phyloP scores from a whole-genome alignment of 2,888 invertebrate species.

The Tenthredo livida region DNA sequence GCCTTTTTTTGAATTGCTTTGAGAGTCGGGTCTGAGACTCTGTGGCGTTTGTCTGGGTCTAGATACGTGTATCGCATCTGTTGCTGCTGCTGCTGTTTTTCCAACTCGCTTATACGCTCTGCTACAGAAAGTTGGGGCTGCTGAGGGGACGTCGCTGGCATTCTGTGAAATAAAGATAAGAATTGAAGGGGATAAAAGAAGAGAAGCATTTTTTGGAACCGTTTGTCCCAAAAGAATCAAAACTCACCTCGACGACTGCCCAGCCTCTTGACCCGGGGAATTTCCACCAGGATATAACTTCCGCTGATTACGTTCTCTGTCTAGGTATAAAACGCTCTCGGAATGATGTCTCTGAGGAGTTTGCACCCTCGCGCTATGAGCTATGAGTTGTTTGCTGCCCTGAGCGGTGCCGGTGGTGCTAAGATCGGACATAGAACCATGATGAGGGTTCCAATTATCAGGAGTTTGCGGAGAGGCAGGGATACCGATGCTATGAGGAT shows the following conservation, averaged over 20 bases:
- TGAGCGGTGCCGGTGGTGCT: constrained; percentile 67
- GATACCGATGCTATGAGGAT: constrained; percentile 56
- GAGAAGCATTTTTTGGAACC: neutral
- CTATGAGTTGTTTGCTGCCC: constrained; percentile 82
- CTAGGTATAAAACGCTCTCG: constrained; percentile 87
- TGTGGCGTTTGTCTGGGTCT: constrained; percentile 87
- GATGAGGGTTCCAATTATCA: constrained; percentile 69
- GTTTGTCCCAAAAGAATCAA: neutral
- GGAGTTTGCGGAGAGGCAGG: constrained; percentile 59
- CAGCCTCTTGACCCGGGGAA: constrained; percentile 79
- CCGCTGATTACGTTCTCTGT: constrained; percentile 80
- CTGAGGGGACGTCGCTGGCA: constrained; percentile 71
- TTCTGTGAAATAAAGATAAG: constrained; percentile 59
- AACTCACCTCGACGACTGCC: constrained; percentile 64
- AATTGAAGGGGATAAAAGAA: neutral
- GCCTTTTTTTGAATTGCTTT: constrained; percentile 92
- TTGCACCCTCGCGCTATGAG: constrained; percentile 88
- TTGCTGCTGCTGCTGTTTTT: constrained; percentile 77
- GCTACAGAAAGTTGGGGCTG: constrained; percentile 80
- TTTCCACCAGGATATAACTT: constrained; percentile 87
- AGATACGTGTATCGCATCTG: constrained; percentile 84
- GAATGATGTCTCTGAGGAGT: constrained; percentile 89
- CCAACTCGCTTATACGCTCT: constrained; percentile 79
- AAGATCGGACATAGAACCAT: constrained; percentile 73
- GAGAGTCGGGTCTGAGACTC: constrained; percentile 86